Base-by-base conservation (phyloP, 2,113 vertebrate species). In the Baryphthengus martii region DNA sequence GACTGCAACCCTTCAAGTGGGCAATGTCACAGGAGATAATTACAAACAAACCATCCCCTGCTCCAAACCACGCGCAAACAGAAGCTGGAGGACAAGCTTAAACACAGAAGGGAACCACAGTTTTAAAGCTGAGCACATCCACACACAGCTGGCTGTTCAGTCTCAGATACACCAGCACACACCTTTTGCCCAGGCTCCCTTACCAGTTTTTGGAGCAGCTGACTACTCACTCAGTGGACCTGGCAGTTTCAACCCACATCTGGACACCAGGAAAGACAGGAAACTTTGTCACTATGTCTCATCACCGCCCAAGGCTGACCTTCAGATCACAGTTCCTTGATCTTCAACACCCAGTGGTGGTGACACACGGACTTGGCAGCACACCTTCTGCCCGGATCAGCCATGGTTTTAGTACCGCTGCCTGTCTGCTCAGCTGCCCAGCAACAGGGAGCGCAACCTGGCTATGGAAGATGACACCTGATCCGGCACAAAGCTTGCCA, bases 321-420 rank as follows among this genome's bases (percentile, higher is more conserved):
- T 21, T 39, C 47, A 67, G 50, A 31, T 45, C 28, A 52, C 66
- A 47, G 55, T 4, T 47, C 55, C 44, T 16, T 37, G 7, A 20
- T 31, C 40, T 72, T 39, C 25, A n/a, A 1, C 31, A 58, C 44
- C 21, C 49, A 44, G n/a, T 31, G 16, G 52, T 6, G 19, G 52
- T 6, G 19, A 49, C 17, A 18, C 11, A 2, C 0, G 1, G 76
- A 4, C 50, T 21, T 9, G 7, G 44, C 45, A 66, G 72, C 40
- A 49, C 68, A 74, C 6, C n/a, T 58, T 28, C 23, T 44, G 13
- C 13, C 68, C 18, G 45, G 7, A 21, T 37, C 77, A 66, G 12
- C 20, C 39, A 8, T 2, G 13, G 35, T 8, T 56, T 71, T n/a
- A 53, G 39, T 28, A 53, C 42, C 72, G 7, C 8, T 2, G 12